phyloP scores from a whole-genome alignment of 2,888 invertebrate genomes.

The Drosophila bunnanda region DNA sequence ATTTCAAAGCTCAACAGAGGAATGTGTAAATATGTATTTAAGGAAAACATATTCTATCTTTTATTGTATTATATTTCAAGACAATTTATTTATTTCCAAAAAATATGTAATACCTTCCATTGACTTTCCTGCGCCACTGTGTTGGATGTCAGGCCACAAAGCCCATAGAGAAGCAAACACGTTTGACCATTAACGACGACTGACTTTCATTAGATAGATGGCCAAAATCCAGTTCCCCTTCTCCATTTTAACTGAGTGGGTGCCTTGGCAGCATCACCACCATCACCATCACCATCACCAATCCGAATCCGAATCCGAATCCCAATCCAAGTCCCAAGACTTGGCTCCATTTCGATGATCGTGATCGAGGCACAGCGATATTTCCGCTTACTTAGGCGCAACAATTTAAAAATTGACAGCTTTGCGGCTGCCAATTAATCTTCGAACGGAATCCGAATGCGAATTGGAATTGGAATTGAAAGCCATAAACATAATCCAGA shows the following conservation, averaged over 20 bases:
- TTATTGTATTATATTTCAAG: too few relatives aligned
- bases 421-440: slow-evolving; percentile 66
- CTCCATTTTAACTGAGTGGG: slow-evolving; percentile 42
- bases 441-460: slow-evolving; percentile 31
- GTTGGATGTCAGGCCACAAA: slow-evolving; percentile 48
- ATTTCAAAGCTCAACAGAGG: too few relatives aligned
- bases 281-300: slow-evolving; percentile 8
- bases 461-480: slow-evolving; percentile 16
- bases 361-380: slow-evolving; percentile 34
- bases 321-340: not conserved
- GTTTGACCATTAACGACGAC: slow-evolving; percentile 61
- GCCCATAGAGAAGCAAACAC: slow-evolving; percentile 48
- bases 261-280: slow-evolving; percentile 31
- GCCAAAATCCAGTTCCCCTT: slow-evolving; percentile 45
- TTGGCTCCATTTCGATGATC: slow-evolving; percentile 14
- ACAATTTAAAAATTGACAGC: slow-evolving; percentile 70
- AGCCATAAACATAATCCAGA: slow-evolving; percentile 62
- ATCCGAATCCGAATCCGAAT: not conserved
- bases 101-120: not conserved
- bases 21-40: too few relatives aligned
- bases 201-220: slow-evolving; percentile 49
- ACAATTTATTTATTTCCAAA: not conserved
- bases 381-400: slow-evolving; percentile 76
- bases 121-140: slow-evolving; percentile 53
- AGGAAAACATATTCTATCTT: too few relatives aligned